A percentile compares a stretch with the other conserved stretches of the same genome.
Conservation (phyloP, 2,797 vertebrate genomes). For the Rhynchonycteris naso region DNA sequence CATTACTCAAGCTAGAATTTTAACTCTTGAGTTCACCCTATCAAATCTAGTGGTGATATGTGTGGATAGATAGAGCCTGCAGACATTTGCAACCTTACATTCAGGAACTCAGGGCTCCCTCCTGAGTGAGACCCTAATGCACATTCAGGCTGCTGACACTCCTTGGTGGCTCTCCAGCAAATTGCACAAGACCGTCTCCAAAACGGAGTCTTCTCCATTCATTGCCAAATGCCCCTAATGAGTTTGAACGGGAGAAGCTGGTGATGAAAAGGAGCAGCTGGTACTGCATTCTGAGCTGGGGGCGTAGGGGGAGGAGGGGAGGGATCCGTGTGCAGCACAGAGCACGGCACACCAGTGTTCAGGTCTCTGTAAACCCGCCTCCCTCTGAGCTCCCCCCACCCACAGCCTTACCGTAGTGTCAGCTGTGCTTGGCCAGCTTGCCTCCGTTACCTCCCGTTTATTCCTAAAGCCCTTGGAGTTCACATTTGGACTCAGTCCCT, state of each 20-base stretch:
- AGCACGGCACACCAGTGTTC: neutral
- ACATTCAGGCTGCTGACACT: fast-evolving
- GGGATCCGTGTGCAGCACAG: neutral
- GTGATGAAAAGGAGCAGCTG: fast-evolving
- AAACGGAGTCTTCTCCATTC: neutral
- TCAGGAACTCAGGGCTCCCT: neutral
- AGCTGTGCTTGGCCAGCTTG: neutral
- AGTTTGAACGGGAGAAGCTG: neutral
- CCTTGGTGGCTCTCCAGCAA: neutral
- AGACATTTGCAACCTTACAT: neutral
- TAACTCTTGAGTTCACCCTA: too few species aligned
- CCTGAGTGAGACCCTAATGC: too few species aligned
- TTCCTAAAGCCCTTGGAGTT: neutral
- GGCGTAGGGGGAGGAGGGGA: too few species aligned
- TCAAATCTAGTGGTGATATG: neutral
- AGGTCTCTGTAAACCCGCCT: fast-evolving
- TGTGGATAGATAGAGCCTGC: neutral
- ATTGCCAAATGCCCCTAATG: neutral
- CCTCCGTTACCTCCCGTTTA: neutral
- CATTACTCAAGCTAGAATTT: too few species aligned
- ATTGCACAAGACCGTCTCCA: neutral
- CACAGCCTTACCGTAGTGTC: too few species aligned
- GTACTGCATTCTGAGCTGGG: neutral
- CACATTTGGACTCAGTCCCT: neutral
- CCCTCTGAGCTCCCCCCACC: too few species aligned